These are phyloP conservation scores for Peromyscus melanophrys DNA, from an alignment of 2,797 vertebrate genomes.

Conservation along the genomic window DNA sequence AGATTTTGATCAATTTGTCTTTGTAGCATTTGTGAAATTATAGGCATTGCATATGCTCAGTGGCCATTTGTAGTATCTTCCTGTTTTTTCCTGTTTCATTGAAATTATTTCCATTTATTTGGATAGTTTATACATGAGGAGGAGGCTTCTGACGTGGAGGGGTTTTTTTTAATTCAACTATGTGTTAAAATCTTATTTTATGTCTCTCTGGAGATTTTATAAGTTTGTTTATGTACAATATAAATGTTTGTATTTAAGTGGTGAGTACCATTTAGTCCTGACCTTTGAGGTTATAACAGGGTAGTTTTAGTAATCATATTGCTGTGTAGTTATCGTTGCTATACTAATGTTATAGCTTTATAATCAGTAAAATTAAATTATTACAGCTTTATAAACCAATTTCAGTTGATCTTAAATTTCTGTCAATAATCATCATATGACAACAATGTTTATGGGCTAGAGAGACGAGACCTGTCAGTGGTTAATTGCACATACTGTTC, in stretches of 20 bases:
- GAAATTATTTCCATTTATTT: neutral
- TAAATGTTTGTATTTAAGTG: neutral
- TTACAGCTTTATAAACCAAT: neutral
- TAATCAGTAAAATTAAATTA: neutral
- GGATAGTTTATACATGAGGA: neutral
- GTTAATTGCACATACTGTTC: neutral
- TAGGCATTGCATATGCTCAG: neutral
- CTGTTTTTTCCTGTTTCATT: neutral
- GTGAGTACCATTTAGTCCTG: neutral
- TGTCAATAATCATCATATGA: neutral
- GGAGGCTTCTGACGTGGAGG: neutral
- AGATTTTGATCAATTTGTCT: neutral
- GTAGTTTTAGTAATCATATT: neutral
- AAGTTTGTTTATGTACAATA: neutral
- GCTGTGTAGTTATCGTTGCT: neutral
- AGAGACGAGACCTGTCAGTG: neutral
- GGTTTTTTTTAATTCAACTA: neutral
- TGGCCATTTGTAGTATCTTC: neutral
- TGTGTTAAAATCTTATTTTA: slow-evolving; percentile 4
- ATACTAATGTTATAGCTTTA: neutral
- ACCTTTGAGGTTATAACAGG: neutral
- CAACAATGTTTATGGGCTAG: neutral
- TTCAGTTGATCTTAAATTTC: slow-evolving; percentile 2
- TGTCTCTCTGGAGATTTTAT: neutral
- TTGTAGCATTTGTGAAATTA: slow-evolving; percentile 12